These are phyloP conservation scores for Ditylenchus weischeri DNA, from an alignment of 2,888 invertebrate genomes.

Conservation along the genomic window DNA sequence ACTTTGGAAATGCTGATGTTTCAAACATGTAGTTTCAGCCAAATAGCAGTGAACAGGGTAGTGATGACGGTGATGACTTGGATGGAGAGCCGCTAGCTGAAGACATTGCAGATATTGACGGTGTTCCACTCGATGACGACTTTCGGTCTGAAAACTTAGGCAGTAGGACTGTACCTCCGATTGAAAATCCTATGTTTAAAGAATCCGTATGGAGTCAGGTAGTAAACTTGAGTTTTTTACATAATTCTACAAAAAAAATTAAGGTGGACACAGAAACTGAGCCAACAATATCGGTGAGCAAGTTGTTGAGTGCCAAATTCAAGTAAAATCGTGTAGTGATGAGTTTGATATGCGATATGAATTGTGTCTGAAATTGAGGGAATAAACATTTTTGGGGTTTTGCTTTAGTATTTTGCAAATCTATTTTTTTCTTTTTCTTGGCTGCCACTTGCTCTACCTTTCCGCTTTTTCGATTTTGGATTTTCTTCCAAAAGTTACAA, in stretches of 20 bases:
- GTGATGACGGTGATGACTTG: conserved; percentile 13
- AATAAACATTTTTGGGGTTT: too few species aligned
- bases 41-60: not conserved
- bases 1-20: not conserved
- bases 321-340: not conserved
- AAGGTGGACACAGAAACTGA: conserved; percentile 17
- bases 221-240: not conserved
- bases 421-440: too few species aligned
- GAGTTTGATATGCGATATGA: too few species aligned
- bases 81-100: conserved; percentile 17
- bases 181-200: conserved; percentile 20
- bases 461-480: too few species aligned
- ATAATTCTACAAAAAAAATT: not conserved
- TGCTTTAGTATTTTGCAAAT: too few species aligned
- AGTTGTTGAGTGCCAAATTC: conserved; percentile 36
- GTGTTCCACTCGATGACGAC: conserved; percentile 30
- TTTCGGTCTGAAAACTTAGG: conserved; percentile 11
- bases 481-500: too few species aligned
- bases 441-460: too few species aligned
- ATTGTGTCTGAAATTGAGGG: too few species aligned
- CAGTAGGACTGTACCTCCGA: conserved; percentile 1
- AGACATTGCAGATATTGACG: conserved; percentile 27
- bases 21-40: not conserved
- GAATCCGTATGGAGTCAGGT: conserved; percentile 24
- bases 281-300: conserved; percentile 8